Percentiles rank a stretch among this genome's conserved stretches.
These are phyloP conservation scores for Eupithecia subumbrata DNA, from an alignment of 2,888 invertebrate species.

Conservation along the genomic window DNA sequence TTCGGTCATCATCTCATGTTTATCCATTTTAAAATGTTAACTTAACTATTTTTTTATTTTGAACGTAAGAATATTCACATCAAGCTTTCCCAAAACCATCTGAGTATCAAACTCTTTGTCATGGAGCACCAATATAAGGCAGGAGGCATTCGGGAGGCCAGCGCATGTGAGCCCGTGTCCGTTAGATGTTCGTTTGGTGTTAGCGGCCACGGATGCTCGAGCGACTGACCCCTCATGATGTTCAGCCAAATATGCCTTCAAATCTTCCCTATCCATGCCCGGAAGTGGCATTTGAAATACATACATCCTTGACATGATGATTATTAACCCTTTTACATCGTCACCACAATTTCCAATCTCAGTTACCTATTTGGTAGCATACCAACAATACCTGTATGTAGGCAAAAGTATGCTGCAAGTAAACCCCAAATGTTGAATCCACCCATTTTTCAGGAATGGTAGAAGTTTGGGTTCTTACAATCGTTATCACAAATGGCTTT, in stretches of 20 bases:
- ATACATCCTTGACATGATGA: neutral
- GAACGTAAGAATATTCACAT: neutral
- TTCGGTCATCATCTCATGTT: neutral
- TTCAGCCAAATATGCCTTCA: slow-evolving; percentile 60
- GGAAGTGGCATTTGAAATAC: neutral
- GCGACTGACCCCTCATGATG: slow-evolving; percentile 62
- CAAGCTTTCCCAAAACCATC: neutral
- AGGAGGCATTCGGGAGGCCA: slow-evolving; percentile 41
- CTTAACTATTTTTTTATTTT: neutral
- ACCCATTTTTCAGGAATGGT: neutral
- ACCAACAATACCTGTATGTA: neutral
- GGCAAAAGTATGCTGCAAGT: neutral
- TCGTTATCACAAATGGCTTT: neutral
- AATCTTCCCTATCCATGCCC: neutral
- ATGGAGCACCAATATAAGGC: slow-evolving; percentile 11
- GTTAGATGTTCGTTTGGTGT: slow-evolving; percentile 81
- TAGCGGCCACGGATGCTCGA: slow-evolving; percentile 71
- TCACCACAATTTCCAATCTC: neutral
- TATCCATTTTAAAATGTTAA: neutral
- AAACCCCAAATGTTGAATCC: neutral
- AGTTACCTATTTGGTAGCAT: slow-evolving; percentile 1
- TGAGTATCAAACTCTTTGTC: neutral
- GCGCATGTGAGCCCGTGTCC: slow-evolving; percentile 63
- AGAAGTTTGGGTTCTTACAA: neutral
- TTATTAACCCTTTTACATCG: neutral